Evolutionary conservation across 2,797 vertebrate species (phyloP).

Genomic region (Silurus aristotelis): DNA sequence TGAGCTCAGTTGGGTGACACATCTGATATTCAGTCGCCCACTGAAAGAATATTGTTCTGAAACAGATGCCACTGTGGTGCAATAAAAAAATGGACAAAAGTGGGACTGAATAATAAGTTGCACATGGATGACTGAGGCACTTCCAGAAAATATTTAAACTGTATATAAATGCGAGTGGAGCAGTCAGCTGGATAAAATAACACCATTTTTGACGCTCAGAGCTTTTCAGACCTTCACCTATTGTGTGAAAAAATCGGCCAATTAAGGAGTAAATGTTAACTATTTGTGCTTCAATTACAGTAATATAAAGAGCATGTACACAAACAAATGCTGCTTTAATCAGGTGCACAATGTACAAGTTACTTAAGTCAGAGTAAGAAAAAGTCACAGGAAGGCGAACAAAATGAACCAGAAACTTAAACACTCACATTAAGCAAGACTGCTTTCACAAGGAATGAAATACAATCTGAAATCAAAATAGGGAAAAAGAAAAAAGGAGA

Average conservation of each 20-base stretch:
- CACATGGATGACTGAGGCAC: not conserved
- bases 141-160: not conserved
- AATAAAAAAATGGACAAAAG: slow-evolving; percentile 21
- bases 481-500: not conserved
- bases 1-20: slow-evolving; percentile 41
- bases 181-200: not conserved
- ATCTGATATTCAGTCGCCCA: slow-evolving; percentile 51
- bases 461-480: not conserved
- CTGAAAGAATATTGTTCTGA: slow-evolving; percentile 24
- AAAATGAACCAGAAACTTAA: not conserved
- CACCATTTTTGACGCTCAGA: not conserved
- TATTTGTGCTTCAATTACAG: not conserved
- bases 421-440: not conserved
- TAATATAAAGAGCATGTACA: not conserved
- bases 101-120: not conserved
- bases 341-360: not conserved
- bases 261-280: not conserved
- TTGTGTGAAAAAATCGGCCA: not conserved
- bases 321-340: not conserved
- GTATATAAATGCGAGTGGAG: not conserved
- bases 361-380: not conserved
- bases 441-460: not conserved
- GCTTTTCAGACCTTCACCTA: not conserved
- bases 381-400: not conserved
- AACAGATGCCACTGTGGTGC: slow-evolving; percentile 55